Percentiles rank a stretch among this genome's conserved stretches.
Evolutionary conservation across 92 coral and sea anemone species (phyloP).

Genomic region (Bergia puertoricense): DNA sequence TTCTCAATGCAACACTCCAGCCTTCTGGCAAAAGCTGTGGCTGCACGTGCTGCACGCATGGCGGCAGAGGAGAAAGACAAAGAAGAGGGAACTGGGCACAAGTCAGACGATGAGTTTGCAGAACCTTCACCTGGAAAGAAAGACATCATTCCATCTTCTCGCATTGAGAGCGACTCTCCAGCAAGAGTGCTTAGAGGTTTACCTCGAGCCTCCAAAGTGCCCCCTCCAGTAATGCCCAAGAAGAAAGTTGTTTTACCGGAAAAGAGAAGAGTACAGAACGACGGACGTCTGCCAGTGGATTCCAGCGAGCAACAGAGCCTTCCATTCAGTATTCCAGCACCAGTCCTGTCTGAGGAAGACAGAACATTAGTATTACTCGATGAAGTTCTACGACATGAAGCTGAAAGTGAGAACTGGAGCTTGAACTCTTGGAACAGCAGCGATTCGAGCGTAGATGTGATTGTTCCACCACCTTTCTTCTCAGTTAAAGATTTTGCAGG

Average conservation of each 20-base stretch:
- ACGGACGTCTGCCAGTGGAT: conserved; percentile 18
- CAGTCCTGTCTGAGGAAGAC: conserved; percentile 77
- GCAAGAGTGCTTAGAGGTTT: background rate
- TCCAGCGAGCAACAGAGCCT: conserved; percentile 30
- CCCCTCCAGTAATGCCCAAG: conserved; percentile 87
- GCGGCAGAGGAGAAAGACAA: conserved; percentile 54
- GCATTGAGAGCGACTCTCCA: background rate
- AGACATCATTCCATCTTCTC: conserved; percentile 32
- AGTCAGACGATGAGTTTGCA: conserved; percentile 40
- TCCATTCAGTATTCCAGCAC: conserved; percentile 66
- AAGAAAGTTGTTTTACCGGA: conserved; percentile 53
- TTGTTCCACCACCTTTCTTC: conserved; percentile 67
- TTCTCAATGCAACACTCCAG: conserved; percentile 65
- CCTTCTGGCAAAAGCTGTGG: conserved; percentile 84
- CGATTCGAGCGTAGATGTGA: conserved; percentile 76
- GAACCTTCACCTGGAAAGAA: conserved; percentile 33
- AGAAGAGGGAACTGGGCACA: conserved; percentile 34
- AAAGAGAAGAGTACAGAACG: background rate
- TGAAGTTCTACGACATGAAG: conserved; percentile 90
- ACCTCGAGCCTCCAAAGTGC: conserved; percentile 50
- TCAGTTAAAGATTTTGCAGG: conserved; percentile 20
- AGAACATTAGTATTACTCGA: conserved; percentile 83
- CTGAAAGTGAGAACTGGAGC: conserved; percentile 95
- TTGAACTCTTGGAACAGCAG: conserved; percentile 95
- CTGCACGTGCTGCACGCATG: conserved; percentile 87